Evolutionary conservation across 2,113 vertebrate species (phyloP).

Genomic region (Candoia aspera): DNA sequence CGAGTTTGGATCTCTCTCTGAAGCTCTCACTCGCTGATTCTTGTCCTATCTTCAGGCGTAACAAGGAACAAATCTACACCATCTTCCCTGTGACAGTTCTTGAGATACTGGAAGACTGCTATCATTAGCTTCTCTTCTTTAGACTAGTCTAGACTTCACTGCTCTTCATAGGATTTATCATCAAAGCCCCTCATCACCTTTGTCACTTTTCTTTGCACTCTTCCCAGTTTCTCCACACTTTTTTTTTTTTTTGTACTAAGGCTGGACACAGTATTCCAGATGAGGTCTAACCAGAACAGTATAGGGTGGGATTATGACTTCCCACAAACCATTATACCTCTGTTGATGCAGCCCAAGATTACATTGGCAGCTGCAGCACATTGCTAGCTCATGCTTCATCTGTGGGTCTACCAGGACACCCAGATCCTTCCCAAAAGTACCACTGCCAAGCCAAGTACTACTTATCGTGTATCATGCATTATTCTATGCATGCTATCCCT

Average conservation of each 20-base stretch:
- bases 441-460: neutral
- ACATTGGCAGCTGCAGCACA: neutral
- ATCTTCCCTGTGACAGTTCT: too few species aligned
- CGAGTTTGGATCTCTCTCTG: neutral
- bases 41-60: neutral
- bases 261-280: neutral
- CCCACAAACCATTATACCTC: neutral
- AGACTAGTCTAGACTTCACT: too few species aligned
- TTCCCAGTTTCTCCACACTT: neutral
- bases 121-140: too few species aligned
- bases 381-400: neutral
- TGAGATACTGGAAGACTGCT: too few species aligned
- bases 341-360: neutral
- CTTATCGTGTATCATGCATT: neutral
- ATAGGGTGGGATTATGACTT: neutral
- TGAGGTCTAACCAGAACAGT: neutral
- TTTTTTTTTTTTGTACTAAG: neutral
- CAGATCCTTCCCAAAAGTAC: neutral
- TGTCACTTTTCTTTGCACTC: neutral
- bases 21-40: neutral
- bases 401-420: neutral
- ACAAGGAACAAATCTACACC: too few species aligned
- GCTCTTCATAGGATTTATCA: neutral
- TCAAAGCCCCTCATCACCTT: neutral
- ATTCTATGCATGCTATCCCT: neutral